Conservation (phyloP, 1,140 invertebrate genomes). For the Temnothorax nylanderi region DNA sequence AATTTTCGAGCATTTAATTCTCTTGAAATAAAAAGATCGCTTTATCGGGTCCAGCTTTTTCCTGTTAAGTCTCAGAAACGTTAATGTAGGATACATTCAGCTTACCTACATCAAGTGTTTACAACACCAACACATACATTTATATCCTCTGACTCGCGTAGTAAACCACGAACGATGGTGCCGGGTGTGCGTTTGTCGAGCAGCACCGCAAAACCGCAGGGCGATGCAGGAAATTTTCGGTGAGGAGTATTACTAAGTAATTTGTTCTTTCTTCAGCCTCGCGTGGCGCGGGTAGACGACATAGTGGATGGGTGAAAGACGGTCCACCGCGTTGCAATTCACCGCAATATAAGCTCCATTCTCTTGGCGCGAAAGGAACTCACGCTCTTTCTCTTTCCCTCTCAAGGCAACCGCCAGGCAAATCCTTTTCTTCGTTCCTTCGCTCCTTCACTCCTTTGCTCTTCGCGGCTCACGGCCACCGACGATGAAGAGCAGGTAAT, state of each 20-base stretch:
- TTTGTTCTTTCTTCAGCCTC: constrained; percentile 69
- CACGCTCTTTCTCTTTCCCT: constrained; percentile 19
- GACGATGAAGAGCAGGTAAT: constrained; percentile 68
- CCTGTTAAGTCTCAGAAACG: not conserved
- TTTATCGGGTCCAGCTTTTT: not conserved
- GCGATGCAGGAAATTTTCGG: constrained; percentile 69
- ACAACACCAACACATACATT: not conserved
- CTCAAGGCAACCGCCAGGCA: not conserved
- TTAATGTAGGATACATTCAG: not conserved
- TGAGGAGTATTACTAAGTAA: constrained; percentile 75
- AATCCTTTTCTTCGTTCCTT: constrained; percentile 18
- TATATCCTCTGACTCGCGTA: not conserved
- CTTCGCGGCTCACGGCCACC: constrained; percentile 65
- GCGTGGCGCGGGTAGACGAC: constrained; percentile 9
- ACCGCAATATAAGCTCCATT: constrained; percentile 66
- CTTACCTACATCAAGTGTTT: constrained; percentile 6
- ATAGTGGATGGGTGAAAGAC: constrained; percentile 11
- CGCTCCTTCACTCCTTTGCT: not conserved
- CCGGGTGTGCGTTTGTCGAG: constrained; percentile 38
- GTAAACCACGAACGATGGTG: constrained; percentile 37
- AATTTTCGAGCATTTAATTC: not conserved
- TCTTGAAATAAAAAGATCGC: not conserved
- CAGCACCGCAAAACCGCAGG: constrained; percentile 73
- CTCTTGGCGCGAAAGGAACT: constrained; percentile 47
- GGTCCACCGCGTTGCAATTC: constrained; percentile 47